Evolutionary conservation across 2,888 invertebrate species (phyloP).

Genomic region (Stenoptilia bipunctidactyla): DNA sequence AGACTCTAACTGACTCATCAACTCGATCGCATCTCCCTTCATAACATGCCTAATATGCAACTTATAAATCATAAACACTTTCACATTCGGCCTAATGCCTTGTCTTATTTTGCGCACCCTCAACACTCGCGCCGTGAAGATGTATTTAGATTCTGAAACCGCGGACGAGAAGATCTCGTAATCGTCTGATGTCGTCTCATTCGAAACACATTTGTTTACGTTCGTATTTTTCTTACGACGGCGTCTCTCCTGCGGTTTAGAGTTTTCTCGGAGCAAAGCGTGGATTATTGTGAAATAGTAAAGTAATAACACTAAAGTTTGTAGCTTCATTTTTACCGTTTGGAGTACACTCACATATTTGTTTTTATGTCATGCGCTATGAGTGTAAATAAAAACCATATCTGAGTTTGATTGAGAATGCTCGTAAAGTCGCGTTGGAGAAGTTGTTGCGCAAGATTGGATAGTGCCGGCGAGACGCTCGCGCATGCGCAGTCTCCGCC

Average conservation of each 20-base stretch:
- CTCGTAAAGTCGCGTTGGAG: conserved; percentile 33
- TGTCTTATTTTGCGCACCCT: conserved; percentile 63
- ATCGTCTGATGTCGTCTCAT: conserved; percentile 69
- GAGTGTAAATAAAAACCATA: conserved; percentile 37
- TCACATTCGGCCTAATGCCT: conserved; percentile 39
- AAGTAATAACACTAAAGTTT: conserved; percentile 47
- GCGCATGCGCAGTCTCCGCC: conserved; percentile 63
- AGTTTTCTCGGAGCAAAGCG: conserved; percentile 44
- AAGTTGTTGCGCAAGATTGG: conserved; percentile 49
- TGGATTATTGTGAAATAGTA: conserved; percentile 43
- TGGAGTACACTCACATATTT: conserved; percentile 18
- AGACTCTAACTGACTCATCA: conserved; percentile 49
- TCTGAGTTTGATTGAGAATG: conserved; percentile 37
- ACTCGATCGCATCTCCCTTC: conserved; percentile 53
- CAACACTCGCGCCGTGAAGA: conserved; percentile 61
- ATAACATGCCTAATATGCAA: conserved; percentile 54
- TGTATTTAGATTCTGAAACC: conserved; percentile 66
- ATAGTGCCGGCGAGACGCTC: conserved; percentile 68
- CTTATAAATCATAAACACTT: conserved; percentile 60
- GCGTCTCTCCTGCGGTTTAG: conserved; percentile 50
- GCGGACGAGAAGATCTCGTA: conserved; percentile 67
- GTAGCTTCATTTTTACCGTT: conserved; percentile 51
- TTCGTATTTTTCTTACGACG: conserved; percentile 59
- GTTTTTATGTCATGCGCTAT: conserved; percentile 21
- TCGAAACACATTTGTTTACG: conserved; percentile 60